Evolutionary conservation across 2,113 vertebrate genomes (phyloP).

Genomic region (Sisor rabdophorus): DNA sequence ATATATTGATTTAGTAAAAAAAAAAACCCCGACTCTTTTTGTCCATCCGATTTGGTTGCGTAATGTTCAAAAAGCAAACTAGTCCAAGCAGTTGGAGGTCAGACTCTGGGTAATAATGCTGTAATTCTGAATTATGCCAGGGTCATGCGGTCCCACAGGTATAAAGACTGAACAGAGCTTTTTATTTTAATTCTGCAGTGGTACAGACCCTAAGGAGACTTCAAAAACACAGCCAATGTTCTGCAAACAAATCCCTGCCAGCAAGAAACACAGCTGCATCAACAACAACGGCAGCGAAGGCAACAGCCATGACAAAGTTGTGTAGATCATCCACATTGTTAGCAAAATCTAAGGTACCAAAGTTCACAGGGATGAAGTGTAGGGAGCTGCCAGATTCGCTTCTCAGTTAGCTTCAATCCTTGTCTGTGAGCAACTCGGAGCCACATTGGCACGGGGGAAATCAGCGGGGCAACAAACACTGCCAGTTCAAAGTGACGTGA

Average conservation of each 20-base stretch:
- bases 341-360: conserved; percentile 68
- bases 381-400: conserved; percentile 65
- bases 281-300: conserved; percentile 21
- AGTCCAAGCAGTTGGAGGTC: conserved; percentile 6
- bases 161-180: conserved; percentile 5
- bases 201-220: conserved; percentile 40
- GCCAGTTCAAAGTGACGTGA: conserved; percentile 96
- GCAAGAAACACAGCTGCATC: conserved; percentile 47
- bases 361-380: conserved; percentile 69
- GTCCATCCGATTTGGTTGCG: background rate
- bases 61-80: background rate
- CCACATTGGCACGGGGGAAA: conserved; percentile 81
- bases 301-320: conserved; percentile 57
- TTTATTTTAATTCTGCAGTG: conserved; percentile 39
- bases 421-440: conserved; percentile 67
- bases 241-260: conserved; percentile 60
- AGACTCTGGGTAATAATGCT: conserved; percentile 14
- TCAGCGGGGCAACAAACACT: conserved; percentile 90
- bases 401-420: conserved; percentile 68
- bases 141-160: conserved; percentile 35
- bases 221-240: conserved; percentile 54
- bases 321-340: conserved; percentile 61
- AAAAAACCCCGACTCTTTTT: conserved; percentile 19
- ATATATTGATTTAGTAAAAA: background rate
- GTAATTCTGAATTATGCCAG: conserved; percentile 17